Evolutionary conservation across 2,888 invertebrate species (phyloP).

Genomic region (Melinopterus prodromus): DNA sequence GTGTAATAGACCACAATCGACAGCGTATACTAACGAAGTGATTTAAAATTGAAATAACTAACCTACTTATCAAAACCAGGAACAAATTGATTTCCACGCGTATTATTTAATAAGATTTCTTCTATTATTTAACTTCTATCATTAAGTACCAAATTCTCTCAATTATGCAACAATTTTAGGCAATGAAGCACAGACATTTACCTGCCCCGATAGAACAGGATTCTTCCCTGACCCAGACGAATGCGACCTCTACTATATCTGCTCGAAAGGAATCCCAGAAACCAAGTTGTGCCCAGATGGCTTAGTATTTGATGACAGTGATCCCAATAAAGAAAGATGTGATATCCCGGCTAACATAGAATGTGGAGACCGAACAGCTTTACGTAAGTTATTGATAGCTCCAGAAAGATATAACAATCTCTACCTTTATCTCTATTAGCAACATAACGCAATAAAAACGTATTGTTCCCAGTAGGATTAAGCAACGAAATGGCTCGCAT

Average conservation of each 20-base stretch:
- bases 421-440: background rate
- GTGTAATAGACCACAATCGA: too few species aligned
- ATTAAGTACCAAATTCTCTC: background rate
- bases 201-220: conserved; percentile 78
- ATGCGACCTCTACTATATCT: conserved; percentile 83
- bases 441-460: background rate
- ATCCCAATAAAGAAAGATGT: conserved; percentile 76
- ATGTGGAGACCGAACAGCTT: conserved; percentile 75
- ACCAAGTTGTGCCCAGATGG: conserved; percentile 80
- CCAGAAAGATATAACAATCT: too few species aligned
- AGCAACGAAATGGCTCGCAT: background rate
- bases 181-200: conserved; percentile 58
- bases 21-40: too few species aligned
- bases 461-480: background rate
- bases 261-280: conserved; percentile 71
- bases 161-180: conserved; percentile 28
- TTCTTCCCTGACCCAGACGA: conserved; percentile 78
- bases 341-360: conserved; percentile 82
- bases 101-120: background rate
- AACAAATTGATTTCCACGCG: background rate
- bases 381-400: conserved; percentile 68
- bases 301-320: conserved; percentile 76
- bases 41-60: too few species aligned
- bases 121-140: conserved; percentile 14
- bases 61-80: too few species aligned